Evolutionary conservation across 2,888 invertebrate genomes (phyloP).

Genomic region (Dasysyrphus tricinctus): DNA sequence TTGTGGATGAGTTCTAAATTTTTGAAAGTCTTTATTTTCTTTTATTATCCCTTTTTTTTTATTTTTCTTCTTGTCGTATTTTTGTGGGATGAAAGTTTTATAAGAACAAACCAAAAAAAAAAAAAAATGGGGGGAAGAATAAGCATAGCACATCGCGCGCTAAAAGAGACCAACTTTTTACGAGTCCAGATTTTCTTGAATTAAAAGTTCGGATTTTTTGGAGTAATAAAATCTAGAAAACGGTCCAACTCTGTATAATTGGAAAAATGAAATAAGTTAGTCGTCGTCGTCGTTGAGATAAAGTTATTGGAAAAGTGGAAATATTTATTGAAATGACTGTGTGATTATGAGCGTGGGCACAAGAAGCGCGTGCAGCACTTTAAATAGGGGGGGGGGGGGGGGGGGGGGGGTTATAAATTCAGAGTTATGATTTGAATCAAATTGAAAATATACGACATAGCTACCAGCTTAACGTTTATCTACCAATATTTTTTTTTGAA

Average conservation of each 20-base stretch:
- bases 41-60: conserved; percentile 3
- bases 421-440: neutral
- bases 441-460: no score
- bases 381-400: neutral
- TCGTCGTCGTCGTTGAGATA: neutral
- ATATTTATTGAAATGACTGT: conserved; percentile 28
- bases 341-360: neutral
- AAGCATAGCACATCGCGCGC: conserved; percentile 7
- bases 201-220: conserved; percentile 60
- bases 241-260: conserved; percentile 53
- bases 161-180: conserved; percentile 58
- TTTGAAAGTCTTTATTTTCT: conserved; percentile 40
- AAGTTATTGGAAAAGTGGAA: conserved; percentile 57
- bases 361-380: neutral
- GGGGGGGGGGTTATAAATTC: neutral
- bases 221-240: conserved; percentile 59
- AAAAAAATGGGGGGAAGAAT: no score
- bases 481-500: no score
- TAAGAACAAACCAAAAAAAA: neutral
- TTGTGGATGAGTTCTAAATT: conserved; percentile 69
- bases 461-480: no score
- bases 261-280: conserved; percentile 68
- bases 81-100: conserved; percentile 21
- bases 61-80: neutral
- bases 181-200: conserved; percentile 58